These are phyloP conservation scores for Rhegmatorhina hoffmannsi DNA, from an alignment of 2,113 vertebrate species.

Conservation along the genomic window DNA sequence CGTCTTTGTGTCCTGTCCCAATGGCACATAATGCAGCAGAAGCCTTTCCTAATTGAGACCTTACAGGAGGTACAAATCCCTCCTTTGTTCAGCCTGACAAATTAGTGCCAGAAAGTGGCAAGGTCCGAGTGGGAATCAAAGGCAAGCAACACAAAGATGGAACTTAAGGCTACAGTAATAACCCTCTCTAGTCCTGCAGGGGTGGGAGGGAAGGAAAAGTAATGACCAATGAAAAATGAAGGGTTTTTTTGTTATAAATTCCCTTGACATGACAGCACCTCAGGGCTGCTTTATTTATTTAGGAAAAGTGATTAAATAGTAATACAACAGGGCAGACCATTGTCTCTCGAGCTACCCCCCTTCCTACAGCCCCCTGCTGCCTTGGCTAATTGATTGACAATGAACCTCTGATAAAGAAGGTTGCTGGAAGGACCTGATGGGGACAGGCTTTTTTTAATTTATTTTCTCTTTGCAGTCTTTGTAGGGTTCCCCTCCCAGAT, in stretches of 20 bases:
- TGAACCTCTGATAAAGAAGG: constrained; percentile 79
- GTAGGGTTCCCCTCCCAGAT: not conserved
- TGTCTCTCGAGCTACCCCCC: constrained; percentile 68
- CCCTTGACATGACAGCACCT: constrained; percentile 86
- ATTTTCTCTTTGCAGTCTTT: constrained; percentile 46
- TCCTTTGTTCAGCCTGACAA: constrained; percentile 86
- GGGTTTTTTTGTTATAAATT: constrained; percentile 79
- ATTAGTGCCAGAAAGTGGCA: constrained; percentile 90
- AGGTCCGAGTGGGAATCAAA: constrained; percentile 86
- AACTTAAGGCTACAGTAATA: constrained; percentile 90
- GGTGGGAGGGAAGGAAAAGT: constrained; percentile 70
- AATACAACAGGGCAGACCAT: constrained; percentile 79
- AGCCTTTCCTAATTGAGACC: constrained; percentile 90
- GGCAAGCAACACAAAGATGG: constrained; percentile 85
- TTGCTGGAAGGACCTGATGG: constrained; percentile 74
- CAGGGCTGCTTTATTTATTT: constrained; percentile 86
- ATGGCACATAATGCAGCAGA: constrained; percentile 84
- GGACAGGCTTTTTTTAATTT: not conserved
- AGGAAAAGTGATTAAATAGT: constrained; percentile 88
- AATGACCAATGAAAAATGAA: constrained; percentile 82
- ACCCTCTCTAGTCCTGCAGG: constrained; percentile 81
- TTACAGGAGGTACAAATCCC: constrained; percentile 89
- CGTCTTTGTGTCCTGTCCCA: constrained; percentile 83
- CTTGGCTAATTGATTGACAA: constrained; percentile 85
- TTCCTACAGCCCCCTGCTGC: constrained; percentile 77